Percentiles rank a stretch among this genome's conserved stretches.
These are phyloP conservation scores for Betta splendens DNA, from an alignment of 2,797 vertebrate species.

Conservation along the genomic window DNA sequence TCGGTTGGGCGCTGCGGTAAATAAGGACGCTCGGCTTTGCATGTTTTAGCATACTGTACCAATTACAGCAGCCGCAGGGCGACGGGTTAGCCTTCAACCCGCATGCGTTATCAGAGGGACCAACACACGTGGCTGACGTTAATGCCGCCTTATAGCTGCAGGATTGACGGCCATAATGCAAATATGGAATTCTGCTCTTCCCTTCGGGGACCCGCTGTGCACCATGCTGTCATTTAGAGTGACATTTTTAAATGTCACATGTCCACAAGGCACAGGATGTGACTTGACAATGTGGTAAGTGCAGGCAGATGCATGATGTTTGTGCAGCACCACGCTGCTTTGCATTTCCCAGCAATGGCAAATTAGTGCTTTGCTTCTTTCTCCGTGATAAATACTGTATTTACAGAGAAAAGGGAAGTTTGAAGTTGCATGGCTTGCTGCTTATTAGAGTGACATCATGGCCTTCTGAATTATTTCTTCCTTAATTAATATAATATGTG, in stretches of 20 bases:
- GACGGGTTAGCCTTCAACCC: no score
- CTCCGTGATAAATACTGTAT: slow-evolving; percentile 17
- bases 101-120: neutral
- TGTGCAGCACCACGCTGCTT: slow-evolving; percentile 42
- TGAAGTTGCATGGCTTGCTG: slow-evolving; percentile 12
- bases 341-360: slow-evolving; percentile 51
- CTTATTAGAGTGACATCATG: slow-evolving; percentile 30
- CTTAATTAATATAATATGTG: no score
- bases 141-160: slow-evolving; percentile 1
- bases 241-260: slow-evolving; percentile 72
- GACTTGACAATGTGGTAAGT: slow-evolving; percentile 58
- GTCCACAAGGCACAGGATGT: slow-evolving; percentile 66
- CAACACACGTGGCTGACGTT: neutral
- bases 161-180: slow-evolving; percentile 27
- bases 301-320: slow-evolving; percentile 47
- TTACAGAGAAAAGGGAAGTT: slow-evolving; percentile 44
- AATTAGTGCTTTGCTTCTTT: slow-evolving; percentile 19
- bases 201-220: slow-evolving; percentile 26
- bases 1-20: neutral
- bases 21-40: slow-evolving; percentile 25
- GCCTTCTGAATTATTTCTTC: neutral
- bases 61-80: slow-evolving; percentile 12
- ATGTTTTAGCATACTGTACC: slow-evolving; percentile 9
- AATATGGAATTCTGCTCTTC: slow-evolving; percentile 32
- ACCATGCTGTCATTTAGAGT: slow-evolving; percentile 58